Percentiles rank a stretch among this genome's conserved stretches.
These are phyloP conservation scores for Tetrax tetrax DNA, from an alignment of 2,113 vertebrate genomes.

Conservation along the genomic window DNA sequence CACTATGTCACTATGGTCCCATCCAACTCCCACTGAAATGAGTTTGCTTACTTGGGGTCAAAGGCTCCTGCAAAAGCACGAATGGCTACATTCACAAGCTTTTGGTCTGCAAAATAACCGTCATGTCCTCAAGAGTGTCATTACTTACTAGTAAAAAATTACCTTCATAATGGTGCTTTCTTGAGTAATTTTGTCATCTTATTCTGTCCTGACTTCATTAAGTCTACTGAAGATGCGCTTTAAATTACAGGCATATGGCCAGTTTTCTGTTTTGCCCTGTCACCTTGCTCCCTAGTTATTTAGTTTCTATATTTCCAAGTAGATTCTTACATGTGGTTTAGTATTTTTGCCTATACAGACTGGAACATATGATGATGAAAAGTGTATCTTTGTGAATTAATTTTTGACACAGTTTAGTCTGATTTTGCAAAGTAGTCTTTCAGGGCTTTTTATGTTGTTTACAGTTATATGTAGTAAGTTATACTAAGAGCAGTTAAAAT, in stretches of 20 bases:
- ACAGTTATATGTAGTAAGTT: background rate
- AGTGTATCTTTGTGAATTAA: background rate
- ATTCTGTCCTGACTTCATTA: background rate
- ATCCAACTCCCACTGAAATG: background rate
- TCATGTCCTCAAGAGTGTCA: background rate
- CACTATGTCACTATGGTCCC: background rate
- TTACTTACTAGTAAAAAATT: conserved; percentile 8
- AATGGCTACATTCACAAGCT: background rate
- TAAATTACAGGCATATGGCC: background rate
- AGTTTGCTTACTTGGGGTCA: background rate
- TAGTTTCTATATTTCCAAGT: background rate
- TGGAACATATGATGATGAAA: background rate
- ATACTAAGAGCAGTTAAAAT: background rate
- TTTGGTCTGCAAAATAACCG: background rate
- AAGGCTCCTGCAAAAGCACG: background rate
- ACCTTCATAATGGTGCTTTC: background rate
- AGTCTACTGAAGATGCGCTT: background rate
- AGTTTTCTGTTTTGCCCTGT: background rate
- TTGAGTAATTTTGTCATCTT: conserved; percentile 23
- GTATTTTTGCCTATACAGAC: background rate
- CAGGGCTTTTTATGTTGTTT: background rate
- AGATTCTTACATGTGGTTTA: background rate
- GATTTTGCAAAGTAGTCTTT: background rate
- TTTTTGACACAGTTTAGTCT: background rate
- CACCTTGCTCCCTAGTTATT: background rate